Conservation (phyloP, 2,888 invertebrate genomes). For the Ethmia dodecea region DNA sequence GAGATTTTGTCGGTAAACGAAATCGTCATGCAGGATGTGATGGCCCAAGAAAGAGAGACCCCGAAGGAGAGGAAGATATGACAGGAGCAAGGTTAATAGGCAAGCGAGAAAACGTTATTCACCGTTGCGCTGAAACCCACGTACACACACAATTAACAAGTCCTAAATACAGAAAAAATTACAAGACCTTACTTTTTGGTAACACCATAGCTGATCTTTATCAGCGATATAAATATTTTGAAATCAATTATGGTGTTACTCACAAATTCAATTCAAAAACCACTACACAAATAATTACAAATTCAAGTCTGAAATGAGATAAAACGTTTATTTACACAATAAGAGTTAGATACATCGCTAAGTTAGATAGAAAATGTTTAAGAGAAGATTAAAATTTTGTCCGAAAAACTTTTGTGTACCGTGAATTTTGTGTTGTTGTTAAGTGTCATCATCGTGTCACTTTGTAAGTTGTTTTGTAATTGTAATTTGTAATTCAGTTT, state of each 20-base stretch:
- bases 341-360: constrained; percentile 70
- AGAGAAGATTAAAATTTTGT: constrained; percentile 68
- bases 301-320: constrained; percentile 71
- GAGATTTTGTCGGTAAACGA: constrained; percentile 40
- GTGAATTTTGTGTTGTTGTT: constrained; percentile 22
- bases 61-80: constrained; percentile 47
- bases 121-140: constrained; percentile 72
- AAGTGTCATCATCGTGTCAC: constrained; percentile 22
- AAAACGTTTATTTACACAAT: constrained; percentile 74
- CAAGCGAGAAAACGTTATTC: constrained; percentile 74
- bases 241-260: constrained; percentile 49
- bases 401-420: constrained; percentile 42
- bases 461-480: too few species aligned
- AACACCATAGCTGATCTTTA: constrained; percentile 34
- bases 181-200: constrained; percentile 58
- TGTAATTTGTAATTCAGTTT: too few species aligned
- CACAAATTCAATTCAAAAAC: constrained; percentile 56
- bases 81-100: constrained; percentile 64
- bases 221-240: neutral
- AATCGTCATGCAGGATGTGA: constrained; percentile 59
- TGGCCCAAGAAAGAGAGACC: constrained; percentile 45
- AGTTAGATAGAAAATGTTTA: constrained; percentile 75
- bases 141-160: constrained; percentile 69
- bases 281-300: constrained; percentile 73
- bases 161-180: constrained; percentile 65